A percentile compares a stretch with the other conserved stretches of the same genome.
Conservation (phyloP, 1,140 invertebrate species). For the Zaprionus capensis region DNA sequence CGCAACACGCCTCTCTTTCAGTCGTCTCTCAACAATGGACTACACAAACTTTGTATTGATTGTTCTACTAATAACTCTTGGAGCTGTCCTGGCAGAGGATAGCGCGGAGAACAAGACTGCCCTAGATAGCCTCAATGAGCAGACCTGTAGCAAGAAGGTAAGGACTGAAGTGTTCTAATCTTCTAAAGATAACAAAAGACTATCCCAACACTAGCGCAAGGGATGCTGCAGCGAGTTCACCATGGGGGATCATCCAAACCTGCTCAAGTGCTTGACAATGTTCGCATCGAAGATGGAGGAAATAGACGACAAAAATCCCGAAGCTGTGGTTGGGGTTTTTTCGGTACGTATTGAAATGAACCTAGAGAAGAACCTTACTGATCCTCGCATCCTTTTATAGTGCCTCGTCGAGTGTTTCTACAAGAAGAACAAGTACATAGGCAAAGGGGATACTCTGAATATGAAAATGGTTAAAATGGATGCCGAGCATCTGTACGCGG, state of each 20-base stretch:
- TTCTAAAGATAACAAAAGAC: neutral
- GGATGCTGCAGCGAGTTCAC: constrained; percentile 60
- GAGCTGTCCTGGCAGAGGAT: constrained; percentile 20
- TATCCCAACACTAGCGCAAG: constrained; percentile 23
- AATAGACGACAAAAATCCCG: constrained; percentile 32
- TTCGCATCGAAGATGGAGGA: constrained; percentile 52
- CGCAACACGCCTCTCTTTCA: constrained; percentile 1
- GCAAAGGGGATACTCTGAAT: constrained; percentile 64
- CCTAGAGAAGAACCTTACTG: neutral
- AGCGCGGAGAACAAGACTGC: neutral
- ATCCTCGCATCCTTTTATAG: constrained; percentile 22
- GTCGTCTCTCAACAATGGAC: constrained; percentile 36
- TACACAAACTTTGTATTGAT: constrained; percentile 6
- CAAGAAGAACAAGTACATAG: constrained; percentile 68
- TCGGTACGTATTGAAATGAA: constrained; percentile 48
- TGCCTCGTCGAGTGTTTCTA: constrained; percentile 71
- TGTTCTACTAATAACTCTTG: constrained; percentile 15
- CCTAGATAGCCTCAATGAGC: constrained; percentile 8
- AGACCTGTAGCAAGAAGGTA: constrained; percentile 50
- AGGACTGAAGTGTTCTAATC: neutral
- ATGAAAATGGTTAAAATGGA: constrained; percentile 74
- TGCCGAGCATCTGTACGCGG: constrained; percentile 47
- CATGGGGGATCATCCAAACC: constrained; percentile 41
- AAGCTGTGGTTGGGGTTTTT: constrained; percentile 49
- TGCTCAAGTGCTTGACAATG: constrained; percentile 59